These are phyloP conservation scores for Zaprionus nigranus DNA, from an alignment of 1,140 invertebrate species.

Conservation along the genomic window DNA sequence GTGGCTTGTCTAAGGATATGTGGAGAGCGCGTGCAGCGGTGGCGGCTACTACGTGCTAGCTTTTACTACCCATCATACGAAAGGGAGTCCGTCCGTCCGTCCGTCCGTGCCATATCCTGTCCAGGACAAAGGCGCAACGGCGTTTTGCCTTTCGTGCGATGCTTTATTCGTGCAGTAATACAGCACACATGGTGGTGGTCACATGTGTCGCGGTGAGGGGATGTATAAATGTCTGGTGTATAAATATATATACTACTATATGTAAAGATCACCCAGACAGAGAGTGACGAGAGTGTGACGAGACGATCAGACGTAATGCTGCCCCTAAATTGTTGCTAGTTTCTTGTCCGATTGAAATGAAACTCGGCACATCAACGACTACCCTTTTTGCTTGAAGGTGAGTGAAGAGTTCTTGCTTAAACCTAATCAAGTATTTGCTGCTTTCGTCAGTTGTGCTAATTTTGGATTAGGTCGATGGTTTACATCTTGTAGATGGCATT, in stretches of 20 bases:
- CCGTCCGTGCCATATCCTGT: background rate
- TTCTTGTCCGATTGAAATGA: background rate
- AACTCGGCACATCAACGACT: conserved; percentile 2
- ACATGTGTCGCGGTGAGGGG: conserved; percentile 1
- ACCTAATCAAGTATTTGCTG: conserved; percentile 5
- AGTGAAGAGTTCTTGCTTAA: conserved; percentile 10
- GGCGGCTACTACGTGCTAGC: conserved; percentile 17
- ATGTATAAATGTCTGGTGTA: conserved; percentile 17
- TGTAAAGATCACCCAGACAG: background rate
- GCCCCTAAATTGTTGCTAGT: background rate
- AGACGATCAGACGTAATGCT: background rate
- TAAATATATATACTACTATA: conserved; percentile 17
- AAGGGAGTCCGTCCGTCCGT: background rate
- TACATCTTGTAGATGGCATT: conserved; percentile 89
- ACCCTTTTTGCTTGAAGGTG: background rate
- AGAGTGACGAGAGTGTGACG: background rate
- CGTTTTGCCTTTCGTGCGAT: conserved; percentile 25
- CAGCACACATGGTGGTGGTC: conserved; percentile 10
- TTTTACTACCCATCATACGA: conserved; percentile 3
- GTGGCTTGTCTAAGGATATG: conserved; percentile 22
- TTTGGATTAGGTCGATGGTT: background rate
- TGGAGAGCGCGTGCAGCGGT: conserved; percentile 5
- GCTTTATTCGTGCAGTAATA: conserved; percentile 52
- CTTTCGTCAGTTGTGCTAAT: background rate
- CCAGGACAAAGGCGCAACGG: background rate